Conservation (phyloP, 23 tunicate species). For the Styela clava region DNA sequence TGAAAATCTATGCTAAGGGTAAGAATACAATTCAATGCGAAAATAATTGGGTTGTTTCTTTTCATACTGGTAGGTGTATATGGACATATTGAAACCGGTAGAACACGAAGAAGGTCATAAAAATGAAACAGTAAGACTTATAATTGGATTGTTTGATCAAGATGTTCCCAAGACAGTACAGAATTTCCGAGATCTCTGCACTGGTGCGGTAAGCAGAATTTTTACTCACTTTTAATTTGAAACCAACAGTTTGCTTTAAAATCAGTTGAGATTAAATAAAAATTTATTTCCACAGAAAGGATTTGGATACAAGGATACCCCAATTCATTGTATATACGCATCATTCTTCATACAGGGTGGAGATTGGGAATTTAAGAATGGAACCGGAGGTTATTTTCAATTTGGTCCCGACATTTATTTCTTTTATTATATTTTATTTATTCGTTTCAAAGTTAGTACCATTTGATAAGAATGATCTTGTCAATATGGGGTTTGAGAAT, state of each 20-base stretch:
- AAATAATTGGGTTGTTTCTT: too few species aligned
- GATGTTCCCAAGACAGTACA: background rate
- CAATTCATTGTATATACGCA: constrained; percentile 47
- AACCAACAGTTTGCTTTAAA: too few species aligned
- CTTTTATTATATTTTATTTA: too few species aligned
- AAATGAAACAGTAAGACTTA: background rate
- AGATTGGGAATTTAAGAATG: constrained; percentile 4
- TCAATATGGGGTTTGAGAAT: too few species aligned
- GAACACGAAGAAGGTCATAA: background rate
- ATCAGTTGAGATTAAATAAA: too few species aligned
- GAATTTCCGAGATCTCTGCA: background rate
- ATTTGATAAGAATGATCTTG: too few species aligned
- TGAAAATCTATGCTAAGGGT: too few species aligned
- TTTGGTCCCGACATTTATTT: too few species aligned
- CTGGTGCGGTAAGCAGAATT: background rate
- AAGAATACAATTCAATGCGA: too few species aligned
- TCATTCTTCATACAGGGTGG: constrained; percentile 64
- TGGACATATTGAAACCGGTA: background rate
- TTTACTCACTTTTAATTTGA: too few species aligned
- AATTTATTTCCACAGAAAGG: constrained; percentile 40
- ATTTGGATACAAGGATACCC: constrained; percentile 44
- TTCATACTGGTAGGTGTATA: background rate
- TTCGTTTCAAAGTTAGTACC: too few species aligned
- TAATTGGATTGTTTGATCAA: background rate
- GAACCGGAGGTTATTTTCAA: background rate